Evolutionary conservation across 2,888 invertebrate species (phyloP).

Genomic region (Achlya flavicornis): DNA sequence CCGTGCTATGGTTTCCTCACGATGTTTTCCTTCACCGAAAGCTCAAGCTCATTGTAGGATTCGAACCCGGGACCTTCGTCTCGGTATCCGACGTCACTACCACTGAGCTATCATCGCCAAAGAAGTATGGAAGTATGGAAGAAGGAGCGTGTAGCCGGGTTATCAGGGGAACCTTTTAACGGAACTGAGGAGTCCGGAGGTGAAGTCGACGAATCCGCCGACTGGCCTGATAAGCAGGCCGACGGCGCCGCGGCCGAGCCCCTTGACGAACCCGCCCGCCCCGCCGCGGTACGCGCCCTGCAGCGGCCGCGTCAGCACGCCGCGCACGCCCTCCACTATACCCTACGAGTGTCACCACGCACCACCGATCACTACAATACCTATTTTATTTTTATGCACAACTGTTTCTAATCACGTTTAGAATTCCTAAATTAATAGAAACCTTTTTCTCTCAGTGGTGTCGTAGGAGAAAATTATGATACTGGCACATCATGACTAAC

Average conservation of each 20-base stretch:
- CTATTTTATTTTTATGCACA: background rate
- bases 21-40: no score
- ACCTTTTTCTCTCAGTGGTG: no score
- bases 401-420: background rate
- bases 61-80: no score
- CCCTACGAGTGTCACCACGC: constrained; percentile 44
- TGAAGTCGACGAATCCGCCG: constrained; percentile 70
- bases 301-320: constrained; percentile 59
- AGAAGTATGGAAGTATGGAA: no score
- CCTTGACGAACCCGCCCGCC: constrained; percentile 62
- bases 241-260: constrained; percentile 61
- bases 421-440: no score
- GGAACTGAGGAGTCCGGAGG: constrained; percentile 62
- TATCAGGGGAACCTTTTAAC: constrained; percentile 60
- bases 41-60: no score
- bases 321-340: constrained; percentile 66
- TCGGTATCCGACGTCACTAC: no score
- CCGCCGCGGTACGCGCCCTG: constrained; percentile 62
- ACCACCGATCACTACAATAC: constrained; percentile 12
- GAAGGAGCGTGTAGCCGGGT: no score
- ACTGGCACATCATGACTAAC: no score
- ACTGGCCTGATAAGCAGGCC: constrained; percentile 68
- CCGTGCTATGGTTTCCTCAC: no score
- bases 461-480: no score
- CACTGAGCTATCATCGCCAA: no score